Conservation (phyloP, 2,797 vertebrate genomes). For the Diplodus sargus region DNA sequence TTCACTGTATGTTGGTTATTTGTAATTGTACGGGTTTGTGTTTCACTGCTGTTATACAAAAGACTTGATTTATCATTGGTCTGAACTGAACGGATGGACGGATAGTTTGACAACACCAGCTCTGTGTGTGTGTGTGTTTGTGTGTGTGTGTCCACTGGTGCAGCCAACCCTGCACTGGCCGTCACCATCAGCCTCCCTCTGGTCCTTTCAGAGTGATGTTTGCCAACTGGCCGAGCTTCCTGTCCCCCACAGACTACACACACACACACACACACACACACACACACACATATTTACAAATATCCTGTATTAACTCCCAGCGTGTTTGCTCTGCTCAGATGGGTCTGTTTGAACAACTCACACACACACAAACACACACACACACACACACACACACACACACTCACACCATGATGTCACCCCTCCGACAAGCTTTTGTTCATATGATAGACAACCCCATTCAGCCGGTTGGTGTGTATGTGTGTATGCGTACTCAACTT, state of each 20-base stretch:
- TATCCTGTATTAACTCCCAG: conserved; percentile 61
- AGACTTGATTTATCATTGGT: conserved; percentile 12
- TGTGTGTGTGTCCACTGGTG: conserved; percentile 31
- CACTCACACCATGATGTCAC: conserved; percentile 73
- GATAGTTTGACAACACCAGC: not conserved
- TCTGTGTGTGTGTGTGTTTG: conserved; percentile 28
- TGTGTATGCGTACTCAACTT: conserved; percentile 33
- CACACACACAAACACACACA: conserved; percentile 45
- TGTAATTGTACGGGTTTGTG: not conserved
- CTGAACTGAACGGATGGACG: conserved; percentile 8
- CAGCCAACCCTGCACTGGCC: conserved; percentile 57
- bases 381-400: conserved; percentile 54
- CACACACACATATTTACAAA: conserved; percentile 62
- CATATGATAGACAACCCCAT: conserved; percentile 75
- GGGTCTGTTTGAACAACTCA: conserved; percentile 71
- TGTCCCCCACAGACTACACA: conserved; percentile 63
- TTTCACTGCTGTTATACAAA: not conserved
- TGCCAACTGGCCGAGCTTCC: conserved; percentile 76
- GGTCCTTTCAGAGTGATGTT: conserved; percentile 76
- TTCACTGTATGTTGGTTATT: conserved; percentile 6
- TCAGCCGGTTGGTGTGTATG: conserved; percentile 54
- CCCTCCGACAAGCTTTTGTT: conserved; percentile 72
- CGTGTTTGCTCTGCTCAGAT: conserved; percentile 68
- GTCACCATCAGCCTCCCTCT: conserved; percentile 67
- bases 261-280: conserved; percentile 47